Evolutionary conservation across 2,888 invertebrate species (phyloP), one percentile per base, ranked within the genome.

Genomic region (Erpobdella octoculata): DNA sequence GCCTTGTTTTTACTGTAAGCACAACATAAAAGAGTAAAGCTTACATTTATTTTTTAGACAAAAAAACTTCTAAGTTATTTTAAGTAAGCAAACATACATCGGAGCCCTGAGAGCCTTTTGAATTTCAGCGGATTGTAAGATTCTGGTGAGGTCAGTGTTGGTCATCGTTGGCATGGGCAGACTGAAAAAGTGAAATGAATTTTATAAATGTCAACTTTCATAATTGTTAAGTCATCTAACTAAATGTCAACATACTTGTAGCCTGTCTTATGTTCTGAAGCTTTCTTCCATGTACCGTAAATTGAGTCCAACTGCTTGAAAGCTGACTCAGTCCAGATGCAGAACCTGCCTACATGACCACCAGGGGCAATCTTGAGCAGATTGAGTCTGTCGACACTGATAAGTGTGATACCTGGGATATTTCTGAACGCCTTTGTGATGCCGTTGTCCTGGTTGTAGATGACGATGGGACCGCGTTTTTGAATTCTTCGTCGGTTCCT

Each of bases 271-370:
- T 88, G 86, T 78, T 86, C 86, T 0, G 93, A 91, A 35, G 88
- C 86, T 5, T 87, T 88, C 83, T 89, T 90, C 93, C 93, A 96
- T 73, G 93, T 94, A 73, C 98, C 98, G 85, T 94, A 99, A 76
- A 99, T 86, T 79, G 89, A 87, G 81, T 98, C 96, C 74, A 99
- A 87, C 80, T 90, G 88, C 79, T 90, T 88, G 85, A 98, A 97
- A 0, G 98, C 97, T 2, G 92, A 91, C 84, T 97, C 91, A 15
- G 98, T 99, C 98, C 98, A 98, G 85, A 98, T 94, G 83, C 94
- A 88, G 84, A 99, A 96, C 74, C 98, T 89, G 62, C 98, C 98
- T 71, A 98, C 91, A 83, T 98, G 97, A 78, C 97, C 97, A 79
- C 86, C 97, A 53, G 97, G 97, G 0, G 97, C 96, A 79, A 97